These are phyloP conservation scores for Selenia dentaria DNA, from an alignment of 2,888 invertebrate genomes.

Conservation along the genomic window DNA sequence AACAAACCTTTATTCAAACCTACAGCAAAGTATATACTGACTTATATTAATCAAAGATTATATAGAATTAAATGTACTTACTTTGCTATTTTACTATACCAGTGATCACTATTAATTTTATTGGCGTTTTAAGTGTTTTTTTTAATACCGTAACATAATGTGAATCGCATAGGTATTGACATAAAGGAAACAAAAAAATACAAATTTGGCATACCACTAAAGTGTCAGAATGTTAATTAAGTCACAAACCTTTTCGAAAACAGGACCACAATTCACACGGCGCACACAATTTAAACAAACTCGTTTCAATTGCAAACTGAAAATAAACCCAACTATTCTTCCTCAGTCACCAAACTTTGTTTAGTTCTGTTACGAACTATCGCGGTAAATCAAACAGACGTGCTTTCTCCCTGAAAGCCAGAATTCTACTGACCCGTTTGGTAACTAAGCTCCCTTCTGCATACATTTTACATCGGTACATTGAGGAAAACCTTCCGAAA, in stretches of 20 bases:
- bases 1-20: too few species aligned
- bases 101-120: too few species aligned
- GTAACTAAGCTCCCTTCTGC: constrained; percentile 36
- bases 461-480: constrained; percentile 26
- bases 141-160: too few species aligned
- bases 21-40: too few species aligned
- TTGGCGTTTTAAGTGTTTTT: too few species aligned
- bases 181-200: too few species aligned
- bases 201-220: too few species aligned
- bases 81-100: too few species aligned
- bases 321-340: constrained; percentile 41
- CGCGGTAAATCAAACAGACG: constrained; percentile 37
- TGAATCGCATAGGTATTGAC: too few species aligned
- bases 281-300: constrained; percentile 39
- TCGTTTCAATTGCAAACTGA: constrained; percentile 40
- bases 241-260: constrained; percentile 45
- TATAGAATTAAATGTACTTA: too few species aligned
- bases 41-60: too few species aligned
- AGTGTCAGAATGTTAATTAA: too few species aligned
- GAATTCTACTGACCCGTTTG: constrained; percentile 45
- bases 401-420: constrained; percentile 36
- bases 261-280: constrained; percentile 39
- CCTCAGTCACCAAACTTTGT: constrained; percentile 59
- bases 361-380: constrained; percentile 45
- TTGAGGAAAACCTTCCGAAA: constrained; percentile 1